phyloP scores from a whole-genome alignment of 2,113 vertebrate genomes.

The Macrotus californicus region DNA sequence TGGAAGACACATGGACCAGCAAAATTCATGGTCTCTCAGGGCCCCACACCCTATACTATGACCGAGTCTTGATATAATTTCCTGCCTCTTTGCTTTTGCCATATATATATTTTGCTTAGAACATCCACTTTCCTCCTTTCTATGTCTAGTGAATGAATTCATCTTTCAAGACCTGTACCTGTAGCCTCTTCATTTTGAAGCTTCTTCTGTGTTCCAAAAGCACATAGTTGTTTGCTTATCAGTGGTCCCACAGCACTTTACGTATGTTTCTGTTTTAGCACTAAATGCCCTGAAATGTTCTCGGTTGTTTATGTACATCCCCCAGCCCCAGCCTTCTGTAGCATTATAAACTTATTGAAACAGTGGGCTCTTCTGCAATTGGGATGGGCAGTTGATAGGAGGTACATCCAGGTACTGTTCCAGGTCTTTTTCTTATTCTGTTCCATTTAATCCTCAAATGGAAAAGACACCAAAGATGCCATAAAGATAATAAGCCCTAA shows the following conservation, averaged over 20 bases:
- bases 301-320: neutral
- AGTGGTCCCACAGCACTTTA: neutral
- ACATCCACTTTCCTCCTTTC: neutral
- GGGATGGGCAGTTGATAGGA: fast-evolving
- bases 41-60: neutral
- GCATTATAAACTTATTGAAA: neutral
- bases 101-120: neutral
- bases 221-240: neutral
- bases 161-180: neutral
- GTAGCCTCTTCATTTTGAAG: neutral
- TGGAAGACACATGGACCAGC: neutral
- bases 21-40: neutral
- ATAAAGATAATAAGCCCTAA: neutral
- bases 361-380: neutral
- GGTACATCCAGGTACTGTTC: neutral
- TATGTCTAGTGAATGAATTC: neutral
- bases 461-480: neutral
- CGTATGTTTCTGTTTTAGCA: neutral
- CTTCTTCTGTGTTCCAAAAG: neutral
- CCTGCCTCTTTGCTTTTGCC: neutral
- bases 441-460: neutral
- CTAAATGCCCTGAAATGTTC: neutral
- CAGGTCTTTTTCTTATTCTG: neutral
- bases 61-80: neutral
- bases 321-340: neutral